Base-by-base conservation (phyloP, 2,113 vertebrate species). In the Urocitellus parryii region DNA sequence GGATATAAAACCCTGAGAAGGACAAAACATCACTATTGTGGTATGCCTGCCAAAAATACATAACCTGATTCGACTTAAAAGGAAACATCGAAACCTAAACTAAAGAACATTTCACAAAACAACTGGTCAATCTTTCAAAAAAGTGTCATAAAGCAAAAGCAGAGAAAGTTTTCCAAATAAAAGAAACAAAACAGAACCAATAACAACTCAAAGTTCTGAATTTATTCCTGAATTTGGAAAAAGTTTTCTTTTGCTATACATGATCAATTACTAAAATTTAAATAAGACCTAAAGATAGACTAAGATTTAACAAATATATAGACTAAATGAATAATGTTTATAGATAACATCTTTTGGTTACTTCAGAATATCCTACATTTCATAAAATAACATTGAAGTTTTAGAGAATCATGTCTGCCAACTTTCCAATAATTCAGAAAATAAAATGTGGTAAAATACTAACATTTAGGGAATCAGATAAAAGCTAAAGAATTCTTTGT, bases 361-460 rank as follows among this genome's bases (percentile, higher is more conserved):
- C 14, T 61, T 88, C 16, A 77, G 29, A 61, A 6, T 77, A 37
- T 42, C 63, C 42, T 72, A 34, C 14, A 72, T 68, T 83, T 84
- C 63, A 84, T 53, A 70, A 92, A 70, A 77, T 61, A 37, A 88
- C 20, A 92, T 3, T 88, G 29, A 68, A 45, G 39, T 68, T 88
- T 88, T 88, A 83, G 48, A 92, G 61, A 63, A 61, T 88, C 48
- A 39, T 51, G 45, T 58, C 70, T 88, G 58, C 18, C 32, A 81
- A 91, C 20, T 81, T 77, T 83, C 37, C 48, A 92, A 92, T 25
- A 83, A 37, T 70, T 92, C 76, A 82, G 24, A 91, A 76, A 95
- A 56, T 5, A 73, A 56, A 92, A 78, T 73, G 17, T 90, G 22
- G 65, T 84, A 72, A 89, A 86, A 73, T 86, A 91, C 67, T 61